Conservation (phyloP, 1,140 invertebrate genomes). For the Bombus superbus region DNA sequence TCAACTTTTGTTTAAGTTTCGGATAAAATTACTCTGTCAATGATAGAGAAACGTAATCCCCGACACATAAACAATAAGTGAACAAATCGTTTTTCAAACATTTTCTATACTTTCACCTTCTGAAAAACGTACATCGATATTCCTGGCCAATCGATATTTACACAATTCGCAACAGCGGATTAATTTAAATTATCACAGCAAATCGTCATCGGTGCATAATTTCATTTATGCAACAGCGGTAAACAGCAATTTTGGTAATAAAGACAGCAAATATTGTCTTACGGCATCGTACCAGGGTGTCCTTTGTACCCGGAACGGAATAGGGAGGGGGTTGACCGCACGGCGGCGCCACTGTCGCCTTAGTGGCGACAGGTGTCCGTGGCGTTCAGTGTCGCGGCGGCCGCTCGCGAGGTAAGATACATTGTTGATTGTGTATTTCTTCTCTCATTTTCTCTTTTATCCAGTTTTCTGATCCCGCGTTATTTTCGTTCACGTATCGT, state of each 20-base stretch:
- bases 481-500: neutral
- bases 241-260: neutral
- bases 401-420: conserved; percentile 80
- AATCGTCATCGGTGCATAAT: neutral
- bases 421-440: conserved; percentile 35
- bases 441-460: neutral
- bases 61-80: neutral
- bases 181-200: neutral
- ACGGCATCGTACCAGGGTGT: conserved; percentile 36
- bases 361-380: conserved; percentile 78
- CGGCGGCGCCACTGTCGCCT: conserved; percentile 75
- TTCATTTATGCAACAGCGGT: too few species aligned
- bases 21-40: neutral
- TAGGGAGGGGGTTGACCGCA: conserved; percentile 71
- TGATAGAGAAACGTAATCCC: neutral
- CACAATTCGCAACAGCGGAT: neutral
- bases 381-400: conserved; percentile 80
- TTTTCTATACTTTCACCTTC: neutral
- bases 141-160: neutral
- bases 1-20: neutral
- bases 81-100: too few species aligned
- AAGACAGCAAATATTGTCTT: neutral
- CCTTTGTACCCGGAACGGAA: neutral
- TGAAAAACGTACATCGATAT: too few species aligned
- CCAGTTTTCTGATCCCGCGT: neutral